These are phyloP conservation scores for Paraplagusia blochii DNA, from an alignment of 2,113 vertebrate genomes.

Conservation along the genomic window DNA sequence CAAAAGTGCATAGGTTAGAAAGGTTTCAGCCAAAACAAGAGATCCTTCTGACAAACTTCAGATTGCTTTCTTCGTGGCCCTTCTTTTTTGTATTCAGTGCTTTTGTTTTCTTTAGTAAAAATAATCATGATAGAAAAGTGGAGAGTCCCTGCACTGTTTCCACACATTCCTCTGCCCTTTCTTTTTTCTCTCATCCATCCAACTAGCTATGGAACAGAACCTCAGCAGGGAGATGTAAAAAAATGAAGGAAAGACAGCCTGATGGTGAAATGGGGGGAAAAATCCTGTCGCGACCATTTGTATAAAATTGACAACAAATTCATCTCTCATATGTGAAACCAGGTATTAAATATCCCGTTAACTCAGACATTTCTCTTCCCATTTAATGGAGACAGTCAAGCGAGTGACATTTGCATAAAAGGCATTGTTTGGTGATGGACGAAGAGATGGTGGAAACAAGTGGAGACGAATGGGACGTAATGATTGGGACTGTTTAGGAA, in stretches of 20 bases:
- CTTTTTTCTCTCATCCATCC: slow-evolving; percentile 34
- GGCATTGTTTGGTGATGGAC: slow-evolving; percentile 46
- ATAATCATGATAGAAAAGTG: slow-evolving; percentile 26
- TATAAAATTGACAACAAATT: slow-evolving; percentile 37
- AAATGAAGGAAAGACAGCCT: slow-evolving; percentile 39
- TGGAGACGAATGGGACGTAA: slow-evolving; percentile 46
- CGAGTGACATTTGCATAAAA: slow-evolving; percentile 49
- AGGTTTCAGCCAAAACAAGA: no score
- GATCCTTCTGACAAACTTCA: slow-evolving; percentile 22
- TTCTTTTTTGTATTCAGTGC: slow-evolving; percentile 5
- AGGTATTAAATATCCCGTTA: slow-evolving; percentile 38
- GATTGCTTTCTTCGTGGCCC: slow-evolving; percentile 15
- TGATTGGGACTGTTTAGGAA: slow-evolving; percentile 42
- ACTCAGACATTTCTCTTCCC: slow-evolving; percentile 51
- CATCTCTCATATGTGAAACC: slow-evolving; percentile 36
- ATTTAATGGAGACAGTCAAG: slow-evolving; percentile 42
- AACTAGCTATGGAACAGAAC: slow-evolving; percentile 28
- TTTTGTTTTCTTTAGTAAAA: slow-evolving; percentile 23
- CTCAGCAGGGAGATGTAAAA: slow-evolving; percentile 40
- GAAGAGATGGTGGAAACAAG: slow-evolving; percentile 43
- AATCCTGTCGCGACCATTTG: slow-evolving; percentile 32
- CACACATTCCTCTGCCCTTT: slow-evolving; percentile 27
- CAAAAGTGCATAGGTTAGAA: background rate
- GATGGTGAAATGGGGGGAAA: slow-evolving; percentile 18
- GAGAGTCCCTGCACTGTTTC: slow-evolving; percentile 35